Conservation (phyloP, 2,113 vertebrate species). For the Heliornis fulica region DNA sequence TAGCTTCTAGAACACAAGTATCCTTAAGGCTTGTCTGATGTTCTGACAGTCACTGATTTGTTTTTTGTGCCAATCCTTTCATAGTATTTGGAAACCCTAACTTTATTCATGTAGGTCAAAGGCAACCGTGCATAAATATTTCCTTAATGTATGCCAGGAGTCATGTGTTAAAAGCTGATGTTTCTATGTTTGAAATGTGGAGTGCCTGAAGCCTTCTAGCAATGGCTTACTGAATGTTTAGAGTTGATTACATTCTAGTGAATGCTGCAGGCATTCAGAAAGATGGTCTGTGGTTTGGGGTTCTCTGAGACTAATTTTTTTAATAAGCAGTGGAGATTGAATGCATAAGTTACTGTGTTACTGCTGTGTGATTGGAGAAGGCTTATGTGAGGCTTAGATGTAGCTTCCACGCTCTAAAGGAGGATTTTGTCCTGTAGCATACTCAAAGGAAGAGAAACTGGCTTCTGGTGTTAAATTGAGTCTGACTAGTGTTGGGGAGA, state of each 20-base stretch:
- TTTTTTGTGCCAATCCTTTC: not conserved
- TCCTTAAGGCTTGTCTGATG: not conserved
- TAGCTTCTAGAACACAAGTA: not conserved
- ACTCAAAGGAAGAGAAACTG: not conserved
- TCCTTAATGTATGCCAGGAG: not conserved
- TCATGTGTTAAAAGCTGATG: not conserved
- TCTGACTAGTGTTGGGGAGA: not conserved
- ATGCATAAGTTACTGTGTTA: not conserved
- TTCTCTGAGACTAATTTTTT: not conserved
- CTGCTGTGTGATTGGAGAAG: not conserved
- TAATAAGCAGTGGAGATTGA: not conserved
- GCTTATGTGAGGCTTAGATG: not conserved
- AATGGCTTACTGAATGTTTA: not conserved
- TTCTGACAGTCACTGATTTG: not conserved
- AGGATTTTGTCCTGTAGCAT: not conserved
- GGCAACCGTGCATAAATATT: not conserved
- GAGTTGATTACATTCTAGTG: not conserved
- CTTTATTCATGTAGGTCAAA: not conserved
- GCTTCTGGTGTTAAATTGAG: not conserved
- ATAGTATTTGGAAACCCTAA: not conserved
- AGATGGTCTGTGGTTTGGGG: not conserved
- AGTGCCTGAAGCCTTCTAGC: not conserved
- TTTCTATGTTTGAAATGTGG: not conserved
- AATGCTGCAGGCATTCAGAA: not conserved
- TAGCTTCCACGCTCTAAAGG: not conserved